Evolutionary conservation across 2,113 vertebrate species (phyloP), one percentile per base, ranked within the genome.

Genomic region (Mesembrinibis cayennensis): DNA sequence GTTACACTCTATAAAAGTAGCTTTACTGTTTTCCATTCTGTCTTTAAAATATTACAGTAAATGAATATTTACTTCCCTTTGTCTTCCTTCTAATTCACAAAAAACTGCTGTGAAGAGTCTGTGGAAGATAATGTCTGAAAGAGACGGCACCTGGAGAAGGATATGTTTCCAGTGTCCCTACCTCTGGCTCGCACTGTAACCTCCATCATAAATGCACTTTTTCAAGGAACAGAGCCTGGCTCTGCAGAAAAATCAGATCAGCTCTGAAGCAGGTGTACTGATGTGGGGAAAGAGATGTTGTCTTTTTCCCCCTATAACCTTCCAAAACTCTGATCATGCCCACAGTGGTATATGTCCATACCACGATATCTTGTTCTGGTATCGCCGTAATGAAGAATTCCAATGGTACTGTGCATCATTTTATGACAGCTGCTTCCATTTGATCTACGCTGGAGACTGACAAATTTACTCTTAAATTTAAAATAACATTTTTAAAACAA

Each of bases 1-100:
- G 22, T 97, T 95, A 53, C 85, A 97, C 76, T 93, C 93, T 88
- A 91, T 96, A 96, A 94, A 97, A 97, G 92, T 22, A 94, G 79
- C 78, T 89, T 25, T 58, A 84, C 71, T 82, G 34, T 97, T 96
- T 97, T 96, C 84, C 19, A 84, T n/a, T 84, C 52, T 84, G 90
- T 97, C 92, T 97, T 94, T 85, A 92, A 97, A 96, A 85, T 84
- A 90, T 70, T 78, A 85, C 23, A 62, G 73, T 78, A 91, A 89
- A 83, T 89, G 36, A 76, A 36, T 50, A 89, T 89, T 87, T 93
- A 44, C 59, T 95, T 87, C 17, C 27, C 95, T 94, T 92, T 67
- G 7, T 36, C 32, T 82, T 92, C 26, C 36, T 81, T 79, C 10
- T 76, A 82, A 55, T 67, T 85, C 19, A 53, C 47, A 58, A 56